Base-by-base conservation (phyloP, 2,888 invertebrate genomes). In the Tupiocoris notatus region DNA sequence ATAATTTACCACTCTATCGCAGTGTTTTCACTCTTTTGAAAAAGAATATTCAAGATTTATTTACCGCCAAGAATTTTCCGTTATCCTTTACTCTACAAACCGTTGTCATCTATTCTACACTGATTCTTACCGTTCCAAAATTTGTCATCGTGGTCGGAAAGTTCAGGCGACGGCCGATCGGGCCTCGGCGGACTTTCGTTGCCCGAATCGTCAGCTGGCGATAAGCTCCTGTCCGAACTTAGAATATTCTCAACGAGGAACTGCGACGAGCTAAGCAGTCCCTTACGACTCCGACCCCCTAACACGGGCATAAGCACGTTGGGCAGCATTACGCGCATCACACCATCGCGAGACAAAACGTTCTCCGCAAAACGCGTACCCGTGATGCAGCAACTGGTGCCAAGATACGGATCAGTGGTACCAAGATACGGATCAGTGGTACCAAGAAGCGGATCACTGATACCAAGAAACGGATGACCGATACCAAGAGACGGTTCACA, bases 81-180 rank as follows among this genome's bases (percentile, higher is more conserved):
- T n/a, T n/a, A n/a, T n/a, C n/a, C n/a, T n/a, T n/a, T n/a, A n/a
- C n/a, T n/a, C n/a, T n/a, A n/a, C n/a, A 63, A 17, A 16, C 12
- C 16, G 12, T 17, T 17, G 65, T 9, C 12, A 21, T 9, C 9
- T 1, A n/a, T n/a, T n/a, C n/a, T n/a, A n/a, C n/a, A n/a, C n/a
- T n/a, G n/a, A n/a, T 54, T 75, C 78, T 78, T 70, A 78, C 78
- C 78, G 65, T 76, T 76, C 78, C 78, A 78, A 25, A 73, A 76
- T 63, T 78, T 78, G 67, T 78, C 78, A 21, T 78, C 78, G 65
- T 78, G 77, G 58, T 78, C 78, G 0, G 68, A 76, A 17, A 67
- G 75, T 62, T 66, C 75, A 21, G 75, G 75, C 24, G 75, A 75
- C 59, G 75, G 75, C 16, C 66, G 65, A 20, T 25, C 58, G 18